These are phyloP conservation scores for Sigmodon hispidus DNA, from an alignment of 2,113 vertebrate species.

Conservation along the genomic window DNA sequence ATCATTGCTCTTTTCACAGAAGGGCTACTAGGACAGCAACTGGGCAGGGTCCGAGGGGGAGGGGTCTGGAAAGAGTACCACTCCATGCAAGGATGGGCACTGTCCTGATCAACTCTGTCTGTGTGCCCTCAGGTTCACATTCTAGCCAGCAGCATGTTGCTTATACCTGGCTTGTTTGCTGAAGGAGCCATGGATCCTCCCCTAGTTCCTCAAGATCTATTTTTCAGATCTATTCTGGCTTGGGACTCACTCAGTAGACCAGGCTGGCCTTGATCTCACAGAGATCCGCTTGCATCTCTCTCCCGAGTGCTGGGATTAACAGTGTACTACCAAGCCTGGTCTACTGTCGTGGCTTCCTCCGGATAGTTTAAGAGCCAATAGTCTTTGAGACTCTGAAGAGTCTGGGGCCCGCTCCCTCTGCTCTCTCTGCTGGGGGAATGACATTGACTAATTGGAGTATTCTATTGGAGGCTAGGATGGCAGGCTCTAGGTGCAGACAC, in stretches of 20 bases:
- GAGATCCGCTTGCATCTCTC: neutral
- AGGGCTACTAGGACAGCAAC: neutral
- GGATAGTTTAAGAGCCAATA: neutral
- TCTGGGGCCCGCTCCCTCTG: accelerated
- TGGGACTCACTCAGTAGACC: neutral
- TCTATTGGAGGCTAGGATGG: neutral
- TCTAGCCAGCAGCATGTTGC: too few relatives aligned
- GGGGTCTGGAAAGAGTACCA: too few relatives aligned
- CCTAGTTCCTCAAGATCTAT: neutral
- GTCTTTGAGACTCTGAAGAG: neutral
- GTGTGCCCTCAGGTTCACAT: neutral
- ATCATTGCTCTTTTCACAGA: neutral
- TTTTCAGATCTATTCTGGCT: neutral
- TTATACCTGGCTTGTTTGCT: neutral
- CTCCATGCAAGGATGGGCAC: neutral
- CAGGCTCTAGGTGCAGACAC: neutral
- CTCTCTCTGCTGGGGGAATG: neutral
- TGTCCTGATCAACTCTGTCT: neutral
- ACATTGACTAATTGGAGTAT: neutral
- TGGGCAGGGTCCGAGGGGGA: neutral
- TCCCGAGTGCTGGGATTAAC: neutral
- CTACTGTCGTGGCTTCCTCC: too few relatives aligned
- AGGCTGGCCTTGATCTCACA: neutral
- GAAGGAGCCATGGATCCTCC: neutral
- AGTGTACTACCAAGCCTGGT: too few relatives aligned